Evolutionary conservation across 1,140 invertebrate genomes (phyloP), one percentile per base, ranked within the genome.

Genomic region (Drosophila suzukii): DNA sequence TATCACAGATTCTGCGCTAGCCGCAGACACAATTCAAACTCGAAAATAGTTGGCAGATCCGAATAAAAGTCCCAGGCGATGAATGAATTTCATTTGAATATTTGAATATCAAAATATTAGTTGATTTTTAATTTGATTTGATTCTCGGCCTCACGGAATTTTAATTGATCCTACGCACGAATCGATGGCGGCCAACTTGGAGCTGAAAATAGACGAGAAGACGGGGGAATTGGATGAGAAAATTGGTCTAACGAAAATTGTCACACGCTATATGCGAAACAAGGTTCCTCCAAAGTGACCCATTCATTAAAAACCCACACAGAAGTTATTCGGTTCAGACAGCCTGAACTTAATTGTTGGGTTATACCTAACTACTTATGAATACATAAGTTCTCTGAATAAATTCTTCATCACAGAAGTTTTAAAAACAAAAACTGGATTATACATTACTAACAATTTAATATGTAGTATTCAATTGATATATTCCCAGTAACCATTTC

Each of bases 51-150:
- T 76, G 74, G 41, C 63, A 70, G 65, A 68, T 46, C 47, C 65
- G 65, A 50, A 46, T 39, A n/a, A 66, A 66, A 68, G 65, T 68
- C 65, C 47, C 65, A 68, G 75, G 79, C 81, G 62, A 81, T 85
- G 81, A 85, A 85, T 86, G 82, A 85, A 85, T 86, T 78, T 75
- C 61, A 86, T 86, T 85, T 81, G 70, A 86, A 85, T 85, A 86
- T 67, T 65, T 85, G 57, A 86, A 85, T 85, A 86, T 58, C 57
- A 53, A 82, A 88, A 70, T 75, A 75, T 75, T 78, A 71, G 78
- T 79, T 80, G 70, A 75, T 68, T 78, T 74, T 74, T 74, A 57
- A 72, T 86, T 82, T 72, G 75, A 88, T 78, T 76, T 76, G 63
- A 78, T 62, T 68, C 61, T 70, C 51, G 62, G 46, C 83, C 78